Percentiles rank a stretch among this genome's conserved stretches.
Evolutionary conservation across 2,113 vertebrate species (phyloP).

Genomic region (Orcinus orca): DNA sequence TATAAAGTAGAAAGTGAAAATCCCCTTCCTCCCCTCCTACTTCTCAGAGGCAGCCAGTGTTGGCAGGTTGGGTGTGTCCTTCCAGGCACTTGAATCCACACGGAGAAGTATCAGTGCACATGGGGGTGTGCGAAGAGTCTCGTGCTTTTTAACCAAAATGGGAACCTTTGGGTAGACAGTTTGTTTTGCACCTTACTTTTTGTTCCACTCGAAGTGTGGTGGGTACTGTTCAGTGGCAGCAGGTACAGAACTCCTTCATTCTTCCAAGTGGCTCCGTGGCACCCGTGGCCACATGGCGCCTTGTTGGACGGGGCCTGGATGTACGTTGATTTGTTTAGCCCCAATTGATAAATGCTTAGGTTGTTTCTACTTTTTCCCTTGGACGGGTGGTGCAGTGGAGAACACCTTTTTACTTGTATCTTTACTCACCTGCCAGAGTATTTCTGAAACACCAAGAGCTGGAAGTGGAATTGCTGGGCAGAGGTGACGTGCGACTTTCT

Average conservation of each 20-base stretch:
- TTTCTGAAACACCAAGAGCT: background rate
- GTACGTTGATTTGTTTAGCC: rapidly evolving
- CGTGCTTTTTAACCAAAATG: background rate
- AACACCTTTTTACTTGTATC: background rate
- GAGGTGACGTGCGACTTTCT: background rate
- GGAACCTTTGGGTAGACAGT: background rate
- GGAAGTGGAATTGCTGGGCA: background rate
- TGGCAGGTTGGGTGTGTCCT: background rate
- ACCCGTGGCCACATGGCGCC: rapidly evolving
- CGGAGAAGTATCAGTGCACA: rapidly evolving
- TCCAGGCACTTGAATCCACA: background rate
- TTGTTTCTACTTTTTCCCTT: background rate
- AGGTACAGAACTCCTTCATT: background rate
- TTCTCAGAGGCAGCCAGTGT: background rate
- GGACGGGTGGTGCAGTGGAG: background rate
- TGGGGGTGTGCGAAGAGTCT: background rate
- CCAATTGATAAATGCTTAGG: rapidly evolving
- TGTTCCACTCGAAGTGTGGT: background rate
- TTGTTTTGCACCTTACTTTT: background rate
- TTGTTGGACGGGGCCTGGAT: background rate
- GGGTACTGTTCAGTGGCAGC: background rate
- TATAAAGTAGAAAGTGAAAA: background rate
- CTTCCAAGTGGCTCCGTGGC: background rate
- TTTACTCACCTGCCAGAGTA: background rate
- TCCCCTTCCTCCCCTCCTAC: background rate